phyloP scores from a whole-genome alignment of 2,113 vertebrate species.

The Neotragus moschatus region DNA sequence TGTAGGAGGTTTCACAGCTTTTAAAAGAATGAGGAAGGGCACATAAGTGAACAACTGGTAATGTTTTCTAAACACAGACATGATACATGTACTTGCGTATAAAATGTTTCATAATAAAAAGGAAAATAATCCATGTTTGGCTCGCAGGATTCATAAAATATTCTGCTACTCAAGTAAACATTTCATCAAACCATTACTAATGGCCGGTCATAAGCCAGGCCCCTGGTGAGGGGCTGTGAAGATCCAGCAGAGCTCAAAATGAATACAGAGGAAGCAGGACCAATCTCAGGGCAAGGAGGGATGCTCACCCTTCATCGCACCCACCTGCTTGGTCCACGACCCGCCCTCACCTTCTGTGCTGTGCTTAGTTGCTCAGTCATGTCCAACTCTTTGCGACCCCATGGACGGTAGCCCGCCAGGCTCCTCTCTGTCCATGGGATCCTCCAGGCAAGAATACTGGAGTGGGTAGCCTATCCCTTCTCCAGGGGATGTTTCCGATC shows the following conservation, averaged over 20 bases:
- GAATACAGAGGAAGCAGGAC: neutral
- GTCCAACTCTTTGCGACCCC: neutral
- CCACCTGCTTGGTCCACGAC: no score
- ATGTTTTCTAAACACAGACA: neutral
- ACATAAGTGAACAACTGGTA: neutral
- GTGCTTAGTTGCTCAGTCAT: neutral
- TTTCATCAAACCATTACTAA: neutral
- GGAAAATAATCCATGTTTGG: neutral
- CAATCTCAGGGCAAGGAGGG: accelerated
- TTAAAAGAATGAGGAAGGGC: no score
- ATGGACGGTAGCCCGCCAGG: neutral
- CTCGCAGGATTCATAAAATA: neutral
- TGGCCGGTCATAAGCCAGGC: neutral
- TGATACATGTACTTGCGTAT: neutral
- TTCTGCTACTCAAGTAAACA: neutral
- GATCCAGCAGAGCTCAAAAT: neutral
- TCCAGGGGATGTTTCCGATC: neutral
- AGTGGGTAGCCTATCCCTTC: neutral
- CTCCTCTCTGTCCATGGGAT: neutral
- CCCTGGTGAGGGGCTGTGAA: neutral
- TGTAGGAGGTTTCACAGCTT: neutral
- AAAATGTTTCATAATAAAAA: neutral
- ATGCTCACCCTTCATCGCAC: no score
- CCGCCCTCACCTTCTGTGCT: neutral
- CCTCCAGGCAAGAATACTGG: neutral